Evolutionary conservation across 1,140 invertebrate species (phyloP), one percentile per base, ranked within the genome.

Genomic region (Ctenoplectra terminalis): DNA sequence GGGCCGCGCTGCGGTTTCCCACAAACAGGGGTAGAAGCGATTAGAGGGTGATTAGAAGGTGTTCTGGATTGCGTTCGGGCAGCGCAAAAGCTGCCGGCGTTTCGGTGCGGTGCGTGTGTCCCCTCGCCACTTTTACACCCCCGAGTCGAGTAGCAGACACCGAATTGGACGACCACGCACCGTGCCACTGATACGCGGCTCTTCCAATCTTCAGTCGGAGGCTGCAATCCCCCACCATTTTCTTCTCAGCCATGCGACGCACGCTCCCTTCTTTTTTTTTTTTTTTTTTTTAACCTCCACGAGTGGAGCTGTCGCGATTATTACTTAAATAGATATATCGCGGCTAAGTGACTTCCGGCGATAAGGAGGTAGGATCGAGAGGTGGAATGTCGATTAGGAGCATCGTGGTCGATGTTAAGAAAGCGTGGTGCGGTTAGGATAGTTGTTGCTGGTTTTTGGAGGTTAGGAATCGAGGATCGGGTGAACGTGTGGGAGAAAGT

Each of bases 41-140:
- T 71, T 72, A 79, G 69, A 79, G 34, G 48, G 34, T 79, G 69
- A 79, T 79, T 79, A 71, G 54, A 70, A 78, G 58, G 66, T 73
- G 69, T 72, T 79, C 77, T 71, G 69, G 77, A 79, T 48, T 79
- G 31, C 77, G 58, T 79, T 56, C 43, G 40, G 48, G n/a, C 34
- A 31, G 26, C 50, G 52, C 29, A 37, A 69, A 77, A 77, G 40
- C 37, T 48, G 40, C 20, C 56, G 43, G 58, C 34, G 43, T 75
- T 60, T 31, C 34, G 23, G 23, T n/a, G 29, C 31, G 34, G 13
- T 75, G 37, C 31, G 31, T 43, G 37, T 66, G 37, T 48, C 60
- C 73, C 73, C 43, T 31, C 29, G 29, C 29, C 75, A 40, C 52
- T 48, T 70, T 77, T 77, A 77, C 75, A 77, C 75, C 75, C 75